Percentiles rank a stretch among this genome's conserved stretches.
Evolutionary conservation across 2,797 vertebrate genomes (phyloP).

Genomic region (Antennarius maculatus): DNA sequence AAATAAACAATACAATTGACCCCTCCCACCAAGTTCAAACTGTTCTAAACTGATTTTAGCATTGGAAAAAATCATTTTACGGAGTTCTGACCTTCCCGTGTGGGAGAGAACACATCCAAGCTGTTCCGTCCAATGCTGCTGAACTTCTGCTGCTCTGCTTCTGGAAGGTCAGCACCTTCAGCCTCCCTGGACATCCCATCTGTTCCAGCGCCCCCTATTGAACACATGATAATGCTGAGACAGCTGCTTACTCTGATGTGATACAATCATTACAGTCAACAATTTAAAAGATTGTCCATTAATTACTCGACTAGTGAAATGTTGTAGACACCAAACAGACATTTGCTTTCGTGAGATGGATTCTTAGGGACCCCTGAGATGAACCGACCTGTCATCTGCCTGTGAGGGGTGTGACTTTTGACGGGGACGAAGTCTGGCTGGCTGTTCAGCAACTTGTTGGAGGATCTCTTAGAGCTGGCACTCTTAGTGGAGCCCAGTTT

Average conservation of each 20-base stretch:
- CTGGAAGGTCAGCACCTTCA: conserved; percentile 79
- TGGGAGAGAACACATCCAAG: conserved; percentile 94
- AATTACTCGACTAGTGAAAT: no score
- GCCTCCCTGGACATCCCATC: conserved; percentile 83
- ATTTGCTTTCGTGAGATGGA: not conserved
- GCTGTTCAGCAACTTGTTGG: conserved; percentile 63
- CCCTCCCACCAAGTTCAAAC: no score
- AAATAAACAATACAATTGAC: no score
- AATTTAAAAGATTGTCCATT: no score
- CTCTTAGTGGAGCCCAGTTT: conserved; percentile 71
- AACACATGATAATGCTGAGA: conserved; percentile 7
- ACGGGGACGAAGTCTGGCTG: conserved; percentile 47
- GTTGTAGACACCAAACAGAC: not conserved
- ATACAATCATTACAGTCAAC: not conserved
- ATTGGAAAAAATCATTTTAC: no score
- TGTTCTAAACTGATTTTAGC: no score
- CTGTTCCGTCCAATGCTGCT: conserved; percentile 85
- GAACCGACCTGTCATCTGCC: conserved; percentile 57
- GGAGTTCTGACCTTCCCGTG: conserved; percentile 70
- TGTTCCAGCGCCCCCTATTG: conserved; percentile 56
- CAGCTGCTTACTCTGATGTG: not conserved
- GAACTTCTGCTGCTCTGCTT: conserved; percentile 70
- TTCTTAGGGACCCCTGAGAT: not conserved
- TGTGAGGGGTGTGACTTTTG: conserved; percentile 38
- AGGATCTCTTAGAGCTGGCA: conserved; percentile 69